Evolutionary conservation across 2,888 invertebrate species (phyloP).

Genomic region (Drosophila cyrtoloma): DNA sequence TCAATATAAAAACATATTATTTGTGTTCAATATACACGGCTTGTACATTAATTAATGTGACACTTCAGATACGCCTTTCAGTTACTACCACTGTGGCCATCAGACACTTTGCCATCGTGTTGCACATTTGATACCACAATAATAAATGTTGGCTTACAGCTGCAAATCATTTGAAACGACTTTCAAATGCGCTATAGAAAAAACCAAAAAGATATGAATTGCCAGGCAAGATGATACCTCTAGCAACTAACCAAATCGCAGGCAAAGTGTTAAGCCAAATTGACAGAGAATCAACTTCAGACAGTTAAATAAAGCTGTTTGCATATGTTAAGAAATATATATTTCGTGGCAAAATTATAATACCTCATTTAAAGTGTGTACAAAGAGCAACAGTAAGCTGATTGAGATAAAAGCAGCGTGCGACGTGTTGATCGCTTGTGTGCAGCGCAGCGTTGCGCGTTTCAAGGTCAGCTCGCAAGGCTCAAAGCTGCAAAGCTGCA

Average conservation of each 20-base stretch:
- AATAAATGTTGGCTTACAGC: neutral
- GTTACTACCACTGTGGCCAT: conserved; percentile 24
- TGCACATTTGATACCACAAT: conserved; percentile 28
- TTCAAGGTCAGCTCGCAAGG: conserved; percentile 42
- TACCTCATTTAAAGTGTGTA: conserved; percentile 1
- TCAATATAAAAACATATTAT: neutral
- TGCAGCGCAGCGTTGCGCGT: conserved; percentile 50
- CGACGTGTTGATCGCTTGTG: conserved; percentile 33
- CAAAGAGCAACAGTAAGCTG: neutral
- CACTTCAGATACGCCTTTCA: conserved; percentile 22
- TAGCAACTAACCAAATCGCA: neutral
- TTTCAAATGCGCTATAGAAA: conserved; percentile 16
- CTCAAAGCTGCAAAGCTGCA: conserved; percentile 33
- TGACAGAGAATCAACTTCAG: neutral
- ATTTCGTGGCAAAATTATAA: neutral
- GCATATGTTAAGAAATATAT: neutral
- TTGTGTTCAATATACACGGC: neutral
- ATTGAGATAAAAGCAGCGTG: conserved; percentile 11
- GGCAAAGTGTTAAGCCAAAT: neutral
- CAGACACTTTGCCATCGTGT: conserved; percentile 29
- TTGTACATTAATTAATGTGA: neutral
- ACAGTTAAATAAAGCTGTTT: neutral
- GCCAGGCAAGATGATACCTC: no score
- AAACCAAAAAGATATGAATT: neutral
- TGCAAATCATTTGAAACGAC: neutral